Percentiles rank a stretch among this genome's conserved stretches.
These are phyloP conservation scores for Apotomis turbidana DNA, from an alignment of 2,888 invertebrate species.

Conservation along the genomic window DNA sequence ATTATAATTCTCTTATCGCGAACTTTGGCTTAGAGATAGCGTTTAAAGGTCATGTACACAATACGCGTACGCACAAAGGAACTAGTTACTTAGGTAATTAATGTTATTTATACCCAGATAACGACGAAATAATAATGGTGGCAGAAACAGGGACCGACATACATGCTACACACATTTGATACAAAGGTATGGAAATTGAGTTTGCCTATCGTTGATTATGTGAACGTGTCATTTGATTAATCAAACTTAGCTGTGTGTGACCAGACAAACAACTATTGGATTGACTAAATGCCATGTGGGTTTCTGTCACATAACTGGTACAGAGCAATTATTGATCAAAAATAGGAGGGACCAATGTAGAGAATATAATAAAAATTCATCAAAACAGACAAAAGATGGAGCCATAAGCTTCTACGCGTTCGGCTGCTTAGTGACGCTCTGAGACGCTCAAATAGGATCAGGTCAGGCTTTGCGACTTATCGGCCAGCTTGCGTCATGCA, in stretches of 20 bases:
- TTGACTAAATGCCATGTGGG: no score
- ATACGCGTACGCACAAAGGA: not conserved
- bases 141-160: not conserved
- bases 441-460: conserved; percentile 72
- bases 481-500: conserved; percentile 69
- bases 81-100: not conserved
- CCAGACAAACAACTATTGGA: no score
- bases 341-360: no score
- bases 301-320: no score
- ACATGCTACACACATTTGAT: no score
- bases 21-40: conserved; percentile 28
- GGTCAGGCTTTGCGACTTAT: conserved; percentile 71
- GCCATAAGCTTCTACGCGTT: conserved; percentile 29
- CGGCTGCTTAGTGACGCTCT: conserved; percentile 48
- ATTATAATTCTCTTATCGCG: conserved; percentile 2
- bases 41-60: conserved; percentile 19
- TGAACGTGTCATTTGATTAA: no score
- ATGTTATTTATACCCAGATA: not conserved
- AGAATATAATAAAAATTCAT: not conserved
- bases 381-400: conserved; percentile 29
- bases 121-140: not conserved
- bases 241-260: no score
- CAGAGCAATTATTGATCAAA: no score
- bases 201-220: no score
- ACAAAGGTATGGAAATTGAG: no score